Percentiles rank a stretch among this genome's conserved stretches.
Conservation (phyloP, 2,888 invertebrate genomes). For the Leptura quadrifasciata region DNA sequence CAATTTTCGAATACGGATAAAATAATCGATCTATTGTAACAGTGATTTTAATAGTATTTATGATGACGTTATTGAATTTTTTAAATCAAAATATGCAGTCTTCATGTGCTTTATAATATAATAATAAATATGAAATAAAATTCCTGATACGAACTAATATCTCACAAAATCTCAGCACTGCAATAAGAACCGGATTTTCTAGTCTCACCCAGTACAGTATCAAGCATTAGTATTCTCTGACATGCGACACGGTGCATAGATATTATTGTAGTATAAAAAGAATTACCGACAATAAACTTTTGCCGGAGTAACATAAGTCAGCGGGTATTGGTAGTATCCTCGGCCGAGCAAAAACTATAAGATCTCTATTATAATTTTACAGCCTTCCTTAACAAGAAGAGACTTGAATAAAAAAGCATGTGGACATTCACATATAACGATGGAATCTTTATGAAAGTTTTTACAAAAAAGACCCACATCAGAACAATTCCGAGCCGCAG, state of each 20-base stretch:
- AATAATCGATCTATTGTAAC: no score
- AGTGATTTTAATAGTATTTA: no score
- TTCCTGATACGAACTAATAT: neutral
- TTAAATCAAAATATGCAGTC: no score
- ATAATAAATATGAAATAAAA: neutral
- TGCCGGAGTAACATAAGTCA: constrained; percentile 40
- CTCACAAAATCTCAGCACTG: neutral
- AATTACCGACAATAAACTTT: constrained; percentile 43
- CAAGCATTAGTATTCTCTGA: constrained; percentile 41
- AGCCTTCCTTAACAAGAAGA: constrained; percentile 45
- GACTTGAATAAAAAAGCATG: constrained; percentile 36
- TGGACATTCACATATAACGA: constrained; percentile 51
- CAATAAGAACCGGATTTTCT: neutral
- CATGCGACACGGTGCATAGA: constrained; percentile 43
- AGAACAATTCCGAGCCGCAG: constrained; percentile 56
- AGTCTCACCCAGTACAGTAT: constrained; percentile 29
- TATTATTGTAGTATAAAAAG: constrained; percentile 42
- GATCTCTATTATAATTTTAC: constrained; percentile 48
- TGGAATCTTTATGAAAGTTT: constrained; percentile 65
- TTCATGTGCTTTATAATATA: no score
- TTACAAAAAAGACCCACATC: constrained; percentile 67
- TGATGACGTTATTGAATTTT: no score
- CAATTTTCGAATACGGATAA: no score
- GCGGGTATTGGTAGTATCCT: constrained; percentile 37
- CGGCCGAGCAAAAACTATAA: constrained; percentile 41